phyloP scores from a whole-genome alignment of 2,113 vertebrate species.

The Atherinomorus stipes region DNA sequence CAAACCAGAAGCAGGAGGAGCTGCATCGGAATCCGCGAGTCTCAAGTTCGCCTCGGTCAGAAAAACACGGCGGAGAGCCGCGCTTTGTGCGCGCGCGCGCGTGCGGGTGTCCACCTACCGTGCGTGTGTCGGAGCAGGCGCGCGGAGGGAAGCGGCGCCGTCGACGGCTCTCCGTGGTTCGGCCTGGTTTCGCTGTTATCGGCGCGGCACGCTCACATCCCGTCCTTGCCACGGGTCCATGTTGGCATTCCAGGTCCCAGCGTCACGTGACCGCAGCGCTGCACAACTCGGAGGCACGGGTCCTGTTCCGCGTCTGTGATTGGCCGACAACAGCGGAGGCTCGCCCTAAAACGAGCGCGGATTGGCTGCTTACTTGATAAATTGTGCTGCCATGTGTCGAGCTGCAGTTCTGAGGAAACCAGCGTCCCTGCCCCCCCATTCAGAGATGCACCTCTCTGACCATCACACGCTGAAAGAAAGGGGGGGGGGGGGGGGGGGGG shows the following conservation, averaged over 20 bases:
- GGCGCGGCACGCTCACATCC: constrained; percentile 60
- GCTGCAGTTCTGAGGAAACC: no score
- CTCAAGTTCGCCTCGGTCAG: constrained; percentile 69
- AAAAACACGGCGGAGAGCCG: no score
- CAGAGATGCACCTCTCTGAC: no score
- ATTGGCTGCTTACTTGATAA: constrained; percentile 76
- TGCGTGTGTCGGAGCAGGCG: not conserved
- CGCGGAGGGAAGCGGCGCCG: not conserved
- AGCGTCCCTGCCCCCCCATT: no score
- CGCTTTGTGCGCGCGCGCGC: no score
- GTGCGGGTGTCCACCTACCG: constrained; percentile 50
- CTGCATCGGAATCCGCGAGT: constrained; percentile 47
- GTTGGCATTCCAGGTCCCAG: constrained; percentile 82
- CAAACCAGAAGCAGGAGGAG: not conserved
- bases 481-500: no score
- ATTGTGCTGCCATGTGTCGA: constrained; percentile 74
- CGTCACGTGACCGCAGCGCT: constrained; percentile 84
- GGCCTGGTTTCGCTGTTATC: constrained; percentile 69
- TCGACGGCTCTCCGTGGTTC: constrained; percentile 8
- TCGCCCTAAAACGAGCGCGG: constrained; percentile 70
- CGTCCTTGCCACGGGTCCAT: constrained; percentile 86
- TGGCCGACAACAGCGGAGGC: constrained; percentile 78
- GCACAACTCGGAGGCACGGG: constrained; percentile 78
- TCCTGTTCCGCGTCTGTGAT: constrained; percentile 50
- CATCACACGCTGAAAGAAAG: no score